These are phyloP conservation scores for Otolemur crassicaudatus DNA, from an alignment of 2,797 vertebrate species.

Conservation along the genomic window DNA sequence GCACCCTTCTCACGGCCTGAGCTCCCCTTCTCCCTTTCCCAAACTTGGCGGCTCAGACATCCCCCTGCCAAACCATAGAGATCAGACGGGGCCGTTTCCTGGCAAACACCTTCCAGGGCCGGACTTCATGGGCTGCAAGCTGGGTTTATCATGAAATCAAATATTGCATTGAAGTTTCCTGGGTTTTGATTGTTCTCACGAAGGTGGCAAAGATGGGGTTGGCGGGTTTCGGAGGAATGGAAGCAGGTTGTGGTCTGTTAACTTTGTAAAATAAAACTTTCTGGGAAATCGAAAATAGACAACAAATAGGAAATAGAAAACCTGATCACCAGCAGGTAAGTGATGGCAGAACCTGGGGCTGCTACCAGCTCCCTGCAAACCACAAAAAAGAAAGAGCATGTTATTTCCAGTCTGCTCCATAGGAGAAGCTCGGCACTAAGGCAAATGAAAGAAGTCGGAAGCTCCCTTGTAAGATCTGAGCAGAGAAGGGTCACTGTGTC, in stretches of 20 bases:
- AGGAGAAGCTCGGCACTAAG: background rate
- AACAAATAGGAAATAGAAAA: background rate
- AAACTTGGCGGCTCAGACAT: background rate
- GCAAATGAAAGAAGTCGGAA: background rate
- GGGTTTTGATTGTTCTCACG: background rate
- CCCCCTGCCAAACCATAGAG: background rate
- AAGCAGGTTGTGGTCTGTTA: background rate
- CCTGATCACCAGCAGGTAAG: background rate
- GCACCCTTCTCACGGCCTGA: background rate
- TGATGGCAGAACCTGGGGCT: background rate
- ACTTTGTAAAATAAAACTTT: background rate
- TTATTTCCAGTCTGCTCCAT: background rate
- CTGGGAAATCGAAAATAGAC: background rate
- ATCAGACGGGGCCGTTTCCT: background rate
- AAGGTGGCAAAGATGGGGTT: background rate
- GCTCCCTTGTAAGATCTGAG: background rate
- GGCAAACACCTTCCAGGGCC: background rate
- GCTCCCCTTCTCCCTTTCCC: accelerated
- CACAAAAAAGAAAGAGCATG: background rate
- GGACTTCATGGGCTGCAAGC: background rate
- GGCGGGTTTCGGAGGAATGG: background rate
- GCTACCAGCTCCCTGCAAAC: accelerated
- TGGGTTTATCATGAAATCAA: background rate
- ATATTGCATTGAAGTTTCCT: background rate
- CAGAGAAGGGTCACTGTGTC: background rate